phyloP scores from a whole-genome alignment of 2,113 vertebrate genomes.

The Suncus etruscus region DNA sequence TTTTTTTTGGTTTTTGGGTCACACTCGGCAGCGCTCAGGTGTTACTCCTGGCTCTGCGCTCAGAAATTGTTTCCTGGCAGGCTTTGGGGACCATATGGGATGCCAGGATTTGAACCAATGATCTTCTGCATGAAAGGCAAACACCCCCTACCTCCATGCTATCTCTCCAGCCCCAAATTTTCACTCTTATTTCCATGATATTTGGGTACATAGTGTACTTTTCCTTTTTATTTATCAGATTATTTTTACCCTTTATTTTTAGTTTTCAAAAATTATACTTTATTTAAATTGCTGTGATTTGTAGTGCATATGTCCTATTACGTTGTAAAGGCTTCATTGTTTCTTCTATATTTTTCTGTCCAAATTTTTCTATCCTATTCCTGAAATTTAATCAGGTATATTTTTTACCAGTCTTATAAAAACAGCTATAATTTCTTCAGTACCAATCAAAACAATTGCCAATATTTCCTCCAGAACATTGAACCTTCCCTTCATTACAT shows the following conservation, averaged over 20 bases:
- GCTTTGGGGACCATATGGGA: too few species aligned
- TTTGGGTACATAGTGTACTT: background rate
- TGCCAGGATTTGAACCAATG: too few species aligned
- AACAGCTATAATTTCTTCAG: background rate
- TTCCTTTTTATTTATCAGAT: background rate
- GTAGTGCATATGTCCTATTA: background rate
- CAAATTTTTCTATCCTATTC: background rate
- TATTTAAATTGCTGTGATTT: background rate
- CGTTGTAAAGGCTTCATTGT: conserved; percentile 32
- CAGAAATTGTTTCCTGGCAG: too few species aligned
- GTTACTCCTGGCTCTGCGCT: too few species aligned
- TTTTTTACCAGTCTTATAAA: background rate
- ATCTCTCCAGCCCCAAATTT: too few species aligned
- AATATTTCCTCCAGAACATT: conserved; percentile 1
- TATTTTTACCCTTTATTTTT: background rate
- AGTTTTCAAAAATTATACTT: background rate
- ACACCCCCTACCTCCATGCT: too few species aligned
- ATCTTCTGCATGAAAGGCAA: too few species aligned
- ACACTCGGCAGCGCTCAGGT: too few species aligned
- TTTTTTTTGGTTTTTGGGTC: too few species aligned
- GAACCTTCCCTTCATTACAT: background rate
- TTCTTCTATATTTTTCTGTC: background rate
- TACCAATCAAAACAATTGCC: conserved; percentile 40
- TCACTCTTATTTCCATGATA: background rate
- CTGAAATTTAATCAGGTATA: background rate